Evolutionary conservation across 1,140 invertebrate genomes (phyloP), one percentile per base, ranked within the genome.

Genomic region (Frieseomelitta varia): DNA sequence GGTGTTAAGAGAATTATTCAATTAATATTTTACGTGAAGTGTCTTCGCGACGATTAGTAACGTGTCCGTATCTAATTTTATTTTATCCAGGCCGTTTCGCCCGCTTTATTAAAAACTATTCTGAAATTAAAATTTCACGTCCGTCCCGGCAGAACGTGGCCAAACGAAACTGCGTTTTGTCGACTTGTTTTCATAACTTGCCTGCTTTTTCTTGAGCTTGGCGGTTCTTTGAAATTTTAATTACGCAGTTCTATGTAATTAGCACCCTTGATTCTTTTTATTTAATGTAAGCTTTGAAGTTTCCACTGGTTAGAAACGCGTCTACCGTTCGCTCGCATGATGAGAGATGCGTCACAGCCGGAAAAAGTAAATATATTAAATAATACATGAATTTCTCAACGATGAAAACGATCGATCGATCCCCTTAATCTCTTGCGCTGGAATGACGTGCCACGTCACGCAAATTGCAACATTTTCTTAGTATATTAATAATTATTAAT

Each of bases 191-290:
- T 12, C 47, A 27, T 27, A 72, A 27, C 47, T 15, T 19, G 47
- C 6, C 47, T 51, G 19, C 61, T 21, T 0, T 15, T 65, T 34
- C 47, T 27, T 15, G 19, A 21, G 21, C 27, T 17, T 12, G 27
- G 53, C 21, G 1, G 14, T 53, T 39, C 65, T 69, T 79, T 55
- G 65, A 39, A 68, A 68, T 79, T 79, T 55, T 53, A 78, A 78
- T 78, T 67, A 78, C 76, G 19, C n/a, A 30, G 47, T 67, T 78
- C 6, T 51, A 34, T 78, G 53, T 63, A 63, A 76, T 76, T 17
- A 21, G 24, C n/a, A n/a, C 51, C 19, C 30, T 69, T 68, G 34
- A 69, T 68, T 56, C 12, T 51, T 69, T 79, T 68, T 67, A 34
- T 79, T 69, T 55, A 34, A 79, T 19, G 21, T 14, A 8, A 0